phyloP scores from a whole-genome alignment of 2,113 vertebrate species.

The Stegostoma tigrinum region DNA sequence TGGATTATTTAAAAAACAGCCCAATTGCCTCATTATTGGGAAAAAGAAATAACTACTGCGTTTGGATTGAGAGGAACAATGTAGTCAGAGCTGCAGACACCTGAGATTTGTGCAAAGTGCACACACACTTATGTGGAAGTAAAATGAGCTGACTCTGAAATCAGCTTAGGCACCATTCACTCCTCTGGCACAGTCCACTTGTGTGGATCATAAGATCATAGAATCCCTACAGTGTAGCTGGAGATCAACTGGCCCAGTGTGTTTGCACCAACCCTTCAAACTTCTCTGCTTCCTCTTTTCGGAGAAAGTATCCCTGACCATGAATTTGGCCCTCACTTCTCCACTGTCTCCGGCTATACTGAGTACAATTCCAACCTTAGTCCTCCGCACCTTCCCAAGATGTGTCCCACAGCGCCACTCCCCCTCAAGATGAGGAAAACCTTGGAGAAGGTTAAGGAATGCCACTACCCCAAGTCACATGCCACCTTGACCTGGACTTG shows the following conservation, averaged over 20 bases:
- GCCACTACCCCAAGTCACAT: not conserved
- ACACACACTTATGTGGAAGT: not conserved
- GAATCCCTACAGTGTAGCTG: too few relatives aligned
- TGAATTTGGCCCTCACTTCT: too few relatives aligned
- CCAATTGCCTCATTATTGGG: not conserved
- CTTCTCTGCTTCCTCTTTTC: not conserved
- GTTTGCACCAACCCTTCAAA: too few relatives aligned
- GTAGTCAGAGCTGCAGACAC: not conserved
- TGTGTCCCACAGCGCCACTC: not conserved
- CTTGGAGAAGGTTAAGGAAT: not conserved
- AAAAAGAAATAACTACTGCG: not conserved
- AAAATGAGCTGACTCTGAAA: not conserved
- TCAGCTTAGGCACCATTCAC: not conserved
- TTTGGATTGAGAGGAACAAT: not conserved
- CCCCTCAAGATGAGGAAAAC: not conserved
- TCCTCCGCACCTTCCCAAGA: not conserved
- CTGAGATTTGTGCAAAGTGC: not conserved
- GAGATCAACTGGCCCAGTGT: too few relatives aligned
- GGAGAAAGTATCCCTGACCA: not conserved
- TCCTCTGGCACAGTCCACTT: not conserved
- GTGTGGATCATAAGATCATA: not conserved
- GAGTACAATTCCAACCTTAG: too few relatives aligned
- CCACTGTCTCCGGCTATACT: too few relatives aligned
- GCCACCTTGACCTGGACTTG: not conserved
- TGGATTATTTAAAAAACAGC: not conserved